A percentile compares a stretch with the other conserved stretches of the same genome.
phyloP scores from a whole-genome alignment of 2,113 vertebrate genomes.

The Centropus unirufus region DNA sequence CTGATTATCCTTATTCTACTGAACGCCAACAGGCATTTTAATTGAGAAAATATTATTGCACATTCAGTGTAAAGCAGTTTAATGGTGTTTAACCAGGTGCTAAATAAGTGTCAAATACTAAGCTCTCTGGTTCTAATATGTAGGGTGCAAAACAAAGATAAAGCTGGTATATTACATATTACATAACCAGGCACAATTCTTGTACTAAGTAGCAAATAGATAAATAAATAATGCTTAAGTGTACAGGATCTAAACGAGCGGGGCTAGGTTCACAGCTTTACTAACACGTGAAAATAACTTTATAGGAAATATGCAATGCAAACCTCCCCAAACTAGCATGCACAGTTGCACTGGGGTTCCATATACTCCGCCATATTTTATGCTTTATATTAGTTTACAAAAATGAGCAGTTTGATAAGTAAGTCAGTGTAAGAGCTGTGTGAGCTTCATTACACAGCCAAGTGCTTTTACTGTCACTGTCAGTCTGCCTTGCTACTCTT shows the following conservation, averaged over 20 bases:
- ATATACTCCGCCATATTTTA: background rate
- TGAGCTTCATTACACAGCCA: background rate
- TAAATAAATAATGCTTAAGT: background rate
- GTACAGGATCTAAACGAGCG: background rate
- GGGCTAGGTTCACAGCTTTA: background rate
- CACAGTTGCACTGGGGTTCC: background rate
- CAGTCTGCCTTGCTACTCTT: background rate
- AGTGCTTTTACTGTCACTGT: background rate
- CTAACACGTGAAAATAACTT: background rate
- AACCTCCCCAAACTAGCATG: background rate
- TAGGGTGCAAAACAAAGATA: background rate
- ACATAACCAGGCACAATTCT: background rate
- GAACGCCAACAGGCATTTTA: conserved; percentile 4
- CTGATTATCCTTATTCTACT: background rate
- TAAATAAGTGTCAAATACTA: conserved; percentile 11
- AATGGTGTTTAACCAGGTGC: background rate
- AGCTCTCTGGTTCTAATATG: background rate
- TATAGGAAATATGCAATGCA: background rate
- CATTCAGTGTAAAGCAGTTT: background rate
- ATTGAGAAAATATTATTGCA: background rate
- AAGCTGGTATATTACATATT: background rate
- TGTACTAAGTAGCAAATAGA: background rate
- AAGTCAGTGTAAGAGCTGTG: background rate
- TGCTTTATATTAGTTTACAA: background rate
- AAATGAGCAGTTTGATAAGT: background rate